These are phyloP conservation scores for Drosophila guanche DNA, from an alignment of 1,140 invertebrate species.

Conservation along the genomic window DNA sequence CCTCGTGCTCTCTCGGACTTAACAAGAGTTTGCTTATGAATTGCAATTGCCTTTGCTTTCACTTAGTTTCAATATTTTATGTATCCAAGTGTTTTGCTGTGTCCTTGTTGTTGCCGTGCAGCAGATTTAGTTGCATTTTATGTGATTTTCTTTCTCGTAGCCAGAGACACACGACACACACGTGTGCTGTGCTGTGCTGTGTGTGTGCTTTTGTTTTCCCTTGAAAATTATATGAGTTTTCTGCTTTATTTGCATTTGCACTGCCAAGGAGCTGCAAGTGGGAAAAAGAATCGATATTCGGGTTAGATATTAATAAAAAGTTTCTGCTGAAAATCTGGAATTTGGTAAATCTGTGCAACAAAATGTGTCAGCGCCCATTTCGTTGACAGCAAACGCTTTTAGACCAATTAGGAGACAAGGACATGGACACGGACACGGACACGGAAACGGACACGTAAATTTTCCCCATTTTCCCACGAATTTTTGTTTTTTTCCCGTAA, in stretches of 20 bases:
- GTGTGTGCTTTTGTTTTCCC: conserved; percentile 37
- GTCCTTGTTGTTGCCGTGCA: conserved; percentile 50
- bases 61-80: conserved; percentile 60
- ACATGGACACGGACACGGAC: no score
- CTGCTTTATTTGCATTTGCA: conserved; percentile 53
- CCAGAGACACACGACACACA: conserved; percentile 9
- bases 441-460: conserved; percentile 2
- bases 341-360: not conserved
- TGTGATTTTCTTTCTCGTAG: conserved; percentile 55
- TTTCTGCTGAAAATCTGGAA: no score
- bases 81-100: conserved; percentile 22
- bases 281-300: conserved; percentile 6
- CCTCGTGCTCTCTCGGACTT: conserved; percentile 27
- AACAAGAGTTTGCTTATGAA: conserved; percentile 61
- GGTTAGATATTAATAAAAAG: conserved; percentile 17
- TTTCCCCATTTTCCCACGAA: conserved; percentile 29
- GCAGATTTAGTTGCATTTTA: conserved; percentile 70
- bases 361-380: not conserved
- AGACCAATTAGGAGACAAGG: conserved; percentile 25
- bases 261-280: conserved; percentile 13
- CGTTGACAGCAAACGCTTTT: conserved; percentile 32
- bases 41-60: conserved; percentile 34
- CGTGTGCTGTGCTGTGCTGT: conserved; percentile 1
- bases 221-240: conserved; percentile 50
- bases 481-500: conserved; percentile 64